Conservation (phyloP, 1,140 invertebrate genomes). For the Drosophila murphyi region DNA sequence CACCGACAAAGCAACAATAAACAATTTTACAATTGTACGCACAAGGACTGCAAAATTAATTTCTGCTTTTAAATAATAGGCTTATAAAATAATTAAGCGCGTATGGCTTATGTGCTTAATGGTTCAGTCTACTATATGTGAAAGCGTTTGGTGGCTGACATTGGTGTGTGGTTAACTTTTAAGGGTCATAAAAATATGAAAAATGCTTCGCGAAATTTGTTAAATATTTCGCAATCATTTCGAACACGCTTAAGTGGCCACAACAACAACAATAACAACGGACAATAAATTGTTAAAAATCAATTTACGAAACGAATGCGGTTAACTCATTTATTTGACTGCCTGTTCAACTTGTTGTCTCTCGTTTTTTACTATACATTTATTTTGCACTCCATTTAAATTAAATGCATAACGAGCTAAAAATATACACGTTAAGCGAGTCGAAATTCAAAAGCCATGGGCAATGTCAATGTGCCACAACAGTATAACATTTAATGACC, state of each 20-base stretch:
- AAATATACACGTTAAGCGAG: slow-evolving; percentile 41
- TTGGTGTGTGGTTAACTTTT: slow-evolving; percentile 27
- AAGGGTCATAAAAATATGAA: slow-evolving; percentile 44
- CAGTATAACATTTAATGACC: slow-evolving; percentile 13
- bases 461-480: slow-evolving; percentile 9
- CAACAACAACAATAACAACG: slow-evolving; percentile 32
- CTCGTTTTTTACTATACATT: slow-evolving; percentile 9
- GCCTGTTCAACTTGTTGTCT: slow-evolving; percentile 27
- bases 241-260: slow-evolving; percentile 23
- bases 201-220: slow-evolving; percentile 47
- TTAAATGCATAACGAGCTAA: slow-evolving; percentile 46
- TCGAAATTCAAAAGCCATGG: slow-evolving; percentile 23
- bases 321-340: slow-evolving; percentile 54
- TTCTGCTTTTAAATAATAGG: slow-evolving; percentile 67
- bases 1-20: slow-evolving; percentile 40
- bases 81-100: slow-evolving; percentile 74
- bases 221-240: slow-evolving; percentile 34
- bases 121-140: background rate
- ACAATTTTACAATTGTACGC: slow-evolving; percentile 60
- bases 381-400: slow-evolving; percentile 34
- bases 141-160: background rate
- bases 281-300: slow-evolving; percentile 68
- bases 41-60: slow-evolving; percentile 61
- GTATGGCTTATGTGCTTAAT: slow-evolving; percentile 42
- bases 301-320: slow-evolving; percentile 50